Percentiles rank a stretch among this genome's conserved stretches.
phyloP scores from a whole-genome alignment of 2,113 vertebrate genomes.

The Patagioenas fasciata region DNA sequence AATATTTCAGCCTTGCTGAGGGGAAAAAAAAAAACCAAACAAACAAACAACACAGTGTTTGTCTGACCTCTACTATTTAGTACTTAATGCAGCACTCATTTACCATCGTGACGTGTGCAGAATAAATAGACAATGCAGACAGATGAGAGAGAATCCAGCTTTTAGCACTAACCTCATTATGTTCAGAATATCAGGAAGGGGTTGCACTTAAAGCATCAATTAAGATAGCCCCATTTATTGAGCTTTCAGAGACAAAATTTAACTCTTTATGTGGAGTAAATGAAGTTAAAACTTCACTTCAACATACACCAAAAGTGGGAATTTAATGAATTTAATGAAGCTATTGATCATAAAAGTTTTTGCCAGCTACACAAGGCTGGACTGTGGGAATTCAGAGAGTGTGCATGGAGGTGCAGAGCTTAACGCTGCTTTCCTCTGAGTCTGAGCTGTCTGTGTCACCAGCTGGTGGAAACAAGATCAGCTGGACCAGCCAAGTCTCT shows the following conservation, averaged over 20 bases:
- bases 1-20: background rate
- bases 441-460: background rate
- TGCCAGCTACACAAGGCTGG: background rate
- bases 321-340: background rate
- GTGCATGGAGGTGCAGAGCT: background rate
- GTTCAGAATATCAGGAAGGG: slow-evolving; percentile 31
- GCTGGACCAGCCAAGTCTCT: background rate
- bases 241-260: slow-evolving; percentile 6
- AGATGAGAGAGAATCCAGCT: slow-evolving; percentile 55
- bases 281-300: background rate
- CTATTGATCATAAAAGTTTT: background rate
- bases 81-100: slow-evolving; percentile 51
- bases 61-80: slow-evolving; percentile 43
- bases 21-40: background rate
- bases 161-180: slow-evolving; percentile 59
- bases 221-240: slow-evolving; percentile 20
- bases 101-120: background rate
- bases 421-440: background rate
- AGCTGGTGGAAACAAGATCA: background rate
- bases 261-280: background rate
- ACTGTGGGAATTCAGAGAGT: background rate
- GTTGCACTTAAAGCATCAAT: slow-evolving; percentile 50
- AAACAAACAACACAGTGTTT: background rate
- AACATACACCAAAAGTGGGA: background rate
- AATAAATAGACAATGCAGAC: slow-evolving; percentile 61